Conservation (phyloP, 2,888 invertebrate species). For the Arrhopalites spinosus region DNA sequence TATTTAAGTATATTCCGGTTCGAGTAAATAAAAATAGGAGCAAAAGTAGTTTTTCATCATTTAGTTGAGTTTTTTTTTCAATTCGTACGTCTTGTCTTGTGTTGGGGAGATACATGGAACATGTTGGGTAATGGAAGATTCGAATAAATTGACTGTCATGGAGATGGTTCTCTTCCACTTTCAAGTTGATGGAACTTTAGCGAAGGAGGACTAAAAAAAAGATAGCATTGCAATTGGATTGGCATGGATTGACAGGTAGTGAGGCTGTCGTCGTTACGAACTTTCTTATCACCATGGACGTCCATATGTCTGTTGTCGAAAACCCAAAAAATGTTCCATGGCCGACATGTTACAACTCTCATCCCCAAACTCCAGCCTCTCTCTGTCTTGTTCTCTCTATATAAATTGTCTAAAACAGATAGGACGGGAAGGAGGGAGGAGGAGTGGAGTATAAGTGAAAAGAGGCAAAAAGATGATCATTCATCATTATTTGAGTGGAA, state of each 20-base stretch:
- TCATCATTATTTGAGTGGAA: constrained; percentile 54
- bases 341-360: background rate
- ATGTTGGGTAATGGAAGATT: too few relatives aligned
- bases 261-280: constrained; percentile 6
- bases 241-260: constrained; percentile 13
- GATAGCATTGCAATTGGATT: background rate
- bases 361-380: background rate
- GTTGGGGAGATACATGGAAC: too few relatives aligned
- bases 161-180: background rate
- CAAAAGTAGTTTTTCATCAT: too few relatives aligned
- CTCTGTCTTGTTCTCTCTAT: background rate
- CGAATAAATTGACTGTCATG: background rate
- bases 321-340: background rate
- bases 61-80: too few relatives aligned
- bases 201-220: background rate
- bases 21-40: too few relatives aligned
- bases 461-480: constrained; percentile 45
- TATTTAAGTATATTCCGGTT: too few relatives aligned
- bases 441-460: constrained; percentile 23
- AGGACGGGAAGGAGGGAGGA: background rate
- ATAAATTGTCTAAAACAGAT: background rate
- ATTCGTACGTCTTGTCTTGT: too few relatives aligned
- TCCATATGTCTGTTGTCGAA: background rate
- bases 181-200: background rate
- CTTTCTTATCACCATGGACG: background rate